Conservation (phyloP, 2,888 invertebrate species). For the Carcina quercana region DNA sequence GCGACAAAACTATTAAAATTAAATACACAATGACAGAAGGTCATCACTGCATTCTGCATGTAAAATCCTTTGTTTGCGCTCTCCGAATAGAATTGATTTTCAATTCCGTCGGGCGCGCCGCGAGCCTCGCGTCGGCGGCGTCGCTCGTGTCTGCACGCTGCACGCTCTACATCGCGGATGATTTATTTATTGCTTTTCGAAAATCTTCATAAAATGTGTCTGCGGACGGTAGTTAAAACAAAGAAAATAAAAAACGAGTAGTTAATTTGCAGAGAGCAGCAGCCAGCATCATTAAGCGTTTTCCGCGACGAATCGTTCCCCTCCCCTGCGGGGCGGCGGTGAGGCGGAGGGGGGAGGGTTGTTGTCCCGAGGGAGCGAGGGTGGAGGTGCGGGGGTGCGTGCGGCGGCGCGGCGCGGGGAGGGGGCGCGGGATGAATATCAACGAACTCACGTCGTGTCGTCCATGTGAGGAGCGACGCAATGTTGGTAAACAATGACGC, state of each 20-base stretch:
- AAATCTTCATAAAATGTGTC: no score
- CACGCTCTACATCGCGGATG: no score
- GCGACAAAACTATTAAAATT: no score
- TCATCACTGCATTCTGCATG: no score
- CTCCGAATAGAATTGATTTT: no score
- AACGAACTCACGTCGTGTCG: constrained; percentile 68
- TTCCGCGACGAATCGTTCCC: constrained; percentile 40
- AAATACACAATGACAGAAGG: no score
- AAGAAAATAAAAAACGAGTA: constrained; percentile 25
- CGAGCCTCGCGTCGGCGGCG: no score
- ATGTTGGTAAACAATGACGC: no score
- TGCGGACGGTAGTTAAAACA: constrained; percentile 1
- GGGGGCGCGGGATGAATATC: constrained; percentile 50
- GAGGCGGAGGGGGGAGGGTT: constrained; percentile 41
- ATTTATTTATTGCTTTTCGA: no score
- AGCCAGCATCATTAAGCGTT: constrained; percentile 64
- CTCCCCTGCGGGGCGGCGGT: constrained; percentile 34
- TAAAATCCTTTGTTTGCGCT: no score
- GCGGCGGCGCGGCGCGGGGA: constrained; percentile 20
- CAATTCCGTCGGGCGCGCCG: no score
- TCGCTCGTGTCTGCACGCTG: no score
- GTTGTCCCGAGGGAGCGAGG: constrained; percentile 16
- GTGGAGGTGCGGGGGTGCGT: constrained; percentile 13
- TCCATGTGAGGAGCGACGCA: constrained; percentile 58
- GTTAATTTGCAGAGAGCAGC: constrained; percentile 54